Percentiles rank a stretch among this genome's conserved stretches.
phyloP scores from a whole-genome alignment of 2,797 vertebrate genomes.

The Cuniculus paca region DNA sequence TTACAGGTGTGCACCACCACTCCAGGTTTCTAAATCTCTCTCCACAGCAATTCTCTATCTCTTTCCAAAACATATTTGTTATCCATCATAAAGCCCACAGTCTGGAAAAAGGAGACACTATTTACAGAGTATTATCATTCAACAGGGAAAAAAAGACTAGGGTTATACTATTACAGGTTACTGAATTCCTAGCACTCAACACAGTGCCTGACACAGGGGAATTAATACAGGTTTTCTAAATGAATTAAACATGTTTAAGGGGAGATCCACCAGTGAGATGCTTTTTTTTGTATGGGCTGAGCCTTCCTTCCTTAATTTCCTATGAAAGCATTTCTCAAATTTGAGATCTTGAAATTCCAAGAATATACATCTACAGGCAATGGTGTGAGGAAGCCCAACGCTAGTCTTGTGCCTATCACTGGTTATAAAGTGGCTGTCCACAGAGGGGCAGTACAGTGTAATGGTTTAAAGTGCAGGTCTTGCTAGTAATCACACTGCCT shows the following conservation, averaged over 20 bases:
- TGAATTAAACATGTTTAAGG: conserved; percentile 11
- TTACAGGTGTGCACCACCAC: neutral
- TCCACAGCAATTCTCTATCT: neutral
- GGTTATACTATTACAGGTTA: neutral
- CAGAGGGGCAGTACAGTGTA: conserved; percentile 79
- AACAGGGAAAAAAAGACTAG: neutral
- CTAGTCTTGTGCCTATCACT: neutral
- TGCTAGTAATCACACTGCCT: neutral
- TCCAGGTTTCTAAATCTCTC: neutral
- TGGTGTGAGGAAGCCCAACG: neutral
- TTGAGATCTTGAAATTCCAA: conserved; percentile 42
- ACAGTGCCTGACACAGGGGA: neutral
- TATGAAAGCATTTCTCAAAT: conserved; percentile 44
- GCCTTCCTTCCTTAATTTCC: conserved; percentile 49
- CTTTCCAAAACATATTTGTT: neutral
- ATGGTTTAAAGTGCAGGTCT: conserved; percentile 58
- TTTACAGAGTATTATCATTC: neutral
- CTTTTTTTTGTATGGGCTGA: neutral
- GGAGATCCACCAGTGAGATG: neutral
- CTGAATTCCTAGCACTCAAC: neutral
- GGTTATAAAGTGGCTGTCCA: conserved; percentile 70
- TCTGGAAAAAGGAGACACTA: neutral
- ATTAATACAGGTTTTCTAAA: conserved; percentile 9
- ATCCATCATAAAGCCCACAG: neutral
- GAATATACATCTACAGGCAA: neutral